A percentile compares a stretch with the other conserved stretches of the same genome.
These are phyloP conservation scores for Patella pellucida DNA, from an alignment of 2,888 invertebrate genomes.

Conservation along the genomic window DNA sequence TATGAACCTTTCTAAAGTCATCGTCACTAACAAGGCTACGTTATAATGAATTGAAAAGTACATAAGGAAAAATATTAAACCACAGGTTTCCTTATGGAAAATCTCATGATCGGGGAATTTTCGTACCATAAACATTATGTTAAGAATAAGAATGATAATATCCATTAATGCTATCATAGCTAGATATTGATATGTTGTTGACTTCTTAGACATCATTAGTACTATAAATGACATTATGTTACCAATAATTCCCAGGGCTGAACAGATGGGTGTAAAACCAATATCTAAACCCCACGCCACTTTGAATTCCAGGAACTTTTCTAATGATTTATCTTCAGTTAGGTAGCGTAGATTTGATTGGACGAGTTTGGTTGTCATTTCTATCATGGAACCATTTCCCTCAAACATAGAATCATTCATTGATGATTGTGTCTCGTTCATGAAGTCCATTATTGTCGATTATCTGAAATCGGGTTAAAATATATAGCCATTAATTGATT, in stretches of 20 bases:
- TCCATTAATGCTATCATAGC: conserved; percentile 25
- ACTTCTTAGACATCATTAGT: conserved; percentile 13
- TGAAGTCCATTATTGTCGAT: too few species aligned
- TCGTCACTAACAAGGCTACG: conserved; percentile 25
- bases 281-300: conserved; percentile 16
- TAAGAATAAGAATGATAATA: conserved; percentile 26
- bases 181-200: conserved; percentile 30
- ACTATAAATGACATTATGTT: conserved; percentile 28
- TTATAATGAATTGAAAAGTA: conserved; percentile 29
- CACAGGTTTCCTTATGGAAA: conserved; percentile 23
- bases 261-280: conserved; percentile 18
- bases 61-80: conserved; percentile 26
- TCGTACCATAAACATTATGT: conserved; percentile 26
- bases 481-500: too few species aligned
- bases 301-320: conserved; percentile 22
- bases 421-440: too few species aligned
- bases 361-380: too few species aligned
- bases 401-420: too few species aligned
- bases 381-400: too few species aligned
- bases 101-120: conserved; percentile 30
- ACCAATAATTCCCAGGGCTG: conserved; percentile 25
- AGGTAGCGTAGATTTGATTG: background rate
- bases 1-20: conserved; percentile 32
- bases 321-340: conserved; percentile 2
- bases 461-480: too few species aligned